These are phyloP conservation scores for Channa argus DNA, from an alignment of 2,113 vertebrate species.

Conservation along the genomic window DNA sequence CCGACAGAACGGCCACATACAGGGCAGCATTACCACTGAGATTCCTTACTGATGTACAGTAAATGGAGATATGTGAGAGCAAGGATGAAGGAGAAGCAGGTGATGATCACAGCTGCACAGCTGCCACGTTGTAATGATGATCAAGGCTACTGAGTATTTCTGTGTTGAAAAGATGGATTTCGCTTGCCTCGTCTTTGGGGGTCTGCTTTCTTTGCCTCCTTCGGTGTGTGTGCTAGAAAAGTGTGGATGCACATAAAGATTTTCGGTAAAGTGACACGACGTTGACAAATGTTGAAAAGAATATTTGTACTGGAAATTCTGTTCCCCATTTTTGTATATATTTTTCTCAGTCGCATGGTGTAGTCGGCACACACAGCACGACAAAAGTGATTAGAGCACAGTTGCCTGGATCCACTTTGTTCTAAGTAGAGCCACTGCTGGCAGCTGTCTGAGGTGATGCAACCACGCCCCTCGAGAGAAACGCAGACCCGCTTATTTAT, in stretches of 20 bases:
- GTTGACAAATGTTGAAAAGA: constrained; percentile 9
- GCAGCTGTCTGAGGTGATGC: constrained; percentile 73
- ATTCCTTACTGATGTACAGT: constrained; percentile 12
- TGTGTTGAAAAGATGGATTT: neutral
- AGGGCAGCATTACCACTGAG: neutral
- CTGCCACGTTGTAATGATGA: neutral
- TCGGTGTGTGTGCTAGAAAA: neutral
- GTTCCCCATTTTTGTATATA: constrained; percentile 7
- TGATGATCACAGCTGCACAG: constrained; percentile 24
- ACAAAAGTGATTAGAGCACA: constrained; percentile 63
- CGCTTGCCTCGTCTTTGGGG: neutral
- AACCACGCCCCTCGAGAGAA: constrained; percentile 61
- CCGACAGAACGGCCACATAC: neutral
- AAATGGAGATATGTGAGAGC: constrained; percentile 27
- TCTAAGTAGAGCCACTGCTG: constrained; percentile 47
- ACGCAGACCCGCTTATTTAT: constrained; percentile 63
- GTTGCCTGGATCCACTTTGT: constrained; percentile 61
- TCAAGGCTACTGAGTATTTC: constrained; percentile 7
- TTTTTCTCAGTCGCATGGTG: constrained; percentile 17
- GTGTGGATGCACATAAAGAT: neutral
- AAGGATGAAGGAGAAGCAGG: constrained; percentile 9
- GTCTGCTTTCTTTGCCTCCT: constrained; percentile 1
- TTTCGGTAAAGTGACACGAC: neutral
- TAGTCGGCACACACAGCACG: constrained; percentile 16
- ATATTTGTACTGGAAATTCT: constrained; percentile 8